Base-by-base conservation (phyloP, 2,113 vertebrate species). In the Rhinogobius similis region DNA sequence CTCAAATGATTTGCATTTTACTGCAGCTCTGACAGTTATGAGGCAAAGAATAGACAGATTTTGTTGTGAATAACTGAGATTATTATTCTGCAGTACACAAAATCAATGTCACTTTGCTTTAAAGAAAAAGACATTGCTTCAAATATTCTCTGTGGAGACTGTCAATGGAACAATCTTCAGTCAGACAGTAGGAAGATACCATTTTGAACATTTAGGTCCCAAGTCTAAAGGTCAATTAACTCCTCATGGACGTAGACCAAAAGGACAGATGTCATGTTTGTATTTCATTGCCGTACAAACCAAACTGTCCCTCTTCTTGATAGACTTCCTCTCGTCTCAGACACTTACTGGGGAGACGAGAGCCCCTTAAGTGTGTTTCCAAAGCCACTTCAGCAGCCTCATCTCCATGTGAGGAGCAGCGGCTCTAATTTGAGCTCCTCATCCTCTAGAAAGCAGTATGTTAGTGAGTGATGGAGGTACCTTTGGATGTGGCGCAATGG, bases 81-180 rank as follows among this genome's bases (percentile, higher is more conserved):
- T 73, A 76, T 73, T 73, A 73, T 77, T 75, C 72, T 72, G 68
- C 20, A 29, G 7, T 76, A 27, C 67, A 70, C 21, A 76, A 26
- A 78, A 64, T 65, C 76, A 61, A 26, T n/a, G 65, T 65, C 44
- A 11, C 20, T 18, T n/a, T n/a, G 58, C 58, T 36, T 61, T 38
- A 38, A n/a, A 38, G 29, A 61, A 61, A 61, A 14, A 61, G 29
- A 61, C 12, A 61, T 32, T n/a, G 29, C 29, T 9, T 61, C 27
- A 20, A 11, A 18, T 36, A 36, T 61, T 5, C 24, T 61, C 29
- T n/a, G 32, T 11, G 20, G 58, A 38, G 32, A 38, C 21, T 61
- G 29, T 61, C 58, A 61, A 32, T 36, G 18, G 27, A 36, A 29
- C 10, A 3, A 36, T 27, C 14, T 29, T 58, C 26, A 58, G 55